These are phyloP conservation scores for Drosophila littoralis DNA, from an alignment of 1,140 invertebrate species.

Conservation along the genomic window DNA sequence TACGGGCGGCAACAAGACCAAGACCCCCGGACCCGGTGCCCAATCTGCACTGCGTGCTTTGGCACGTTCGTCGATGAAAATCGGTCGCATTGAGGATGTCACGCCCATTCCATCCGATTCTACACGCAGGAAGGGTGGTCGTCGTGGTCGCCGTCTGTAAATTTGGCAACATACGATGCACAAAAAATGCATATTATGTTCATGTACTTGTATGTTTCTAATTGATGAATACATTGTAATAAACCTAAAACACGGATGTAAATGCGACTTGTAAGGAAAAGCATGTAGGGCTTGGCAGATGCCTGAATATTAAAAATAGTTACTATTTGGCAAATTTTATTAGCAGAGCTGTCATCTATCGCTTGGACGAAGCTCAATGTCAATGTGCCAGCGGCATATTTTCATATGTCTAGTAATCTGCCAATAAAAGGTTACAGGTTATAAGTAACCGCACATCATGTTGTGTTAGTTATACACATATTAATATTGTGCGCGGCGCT, in stretches of 20 bases:
- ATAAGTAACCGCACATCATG: too few species aligned
- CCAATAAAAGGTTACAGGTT: too few species aligned
- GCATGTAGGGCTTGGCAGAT: background rate
- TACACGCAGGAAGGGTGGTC: constrained; percentile 99
- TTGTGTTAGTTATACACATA: too few species aligned
- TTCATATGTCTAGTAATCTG: too few species aligned
- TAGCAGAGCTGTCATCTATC: too few species aligned
- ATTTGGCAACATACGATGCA: background rate
- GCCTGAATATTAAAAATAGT: too few species aligned
- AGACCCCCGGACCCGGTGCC: constrained; percentile 99
- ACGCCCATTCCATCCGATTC: constrained; percentile 99
- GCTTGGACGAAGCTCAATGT: too few species aligned
- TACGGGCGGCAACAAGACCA: constrained; percentile 99
- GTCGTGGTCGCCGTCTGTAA: constrained; percentile 99
- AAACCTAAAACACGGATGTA: constrained; percentile 17
- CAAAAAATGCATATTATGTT: constrained; percentile 23
- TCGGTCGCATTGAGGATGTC: constrained; percentile 99
- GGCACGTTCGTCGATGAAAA: constrained; percentile 99
- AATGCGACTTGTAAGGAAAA: constrained; percentile 4
- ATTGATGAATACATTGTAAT: constrained; percentile 36
- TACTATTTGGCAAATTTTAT: too few species aligned
- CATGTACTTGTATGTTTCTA: constrained; percentile 29
- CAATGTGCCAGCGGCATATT: too few species aligned
- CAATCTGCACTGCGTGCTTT: constrained; percentile 98
- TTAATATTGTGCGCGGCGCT: too few species aligned